Evolutionary conservation across 1,140 invertebrate species (phyloP), one percentile per base, ranked within the genome.

Genomic region (Rhagoletis pomonella): DNA sequence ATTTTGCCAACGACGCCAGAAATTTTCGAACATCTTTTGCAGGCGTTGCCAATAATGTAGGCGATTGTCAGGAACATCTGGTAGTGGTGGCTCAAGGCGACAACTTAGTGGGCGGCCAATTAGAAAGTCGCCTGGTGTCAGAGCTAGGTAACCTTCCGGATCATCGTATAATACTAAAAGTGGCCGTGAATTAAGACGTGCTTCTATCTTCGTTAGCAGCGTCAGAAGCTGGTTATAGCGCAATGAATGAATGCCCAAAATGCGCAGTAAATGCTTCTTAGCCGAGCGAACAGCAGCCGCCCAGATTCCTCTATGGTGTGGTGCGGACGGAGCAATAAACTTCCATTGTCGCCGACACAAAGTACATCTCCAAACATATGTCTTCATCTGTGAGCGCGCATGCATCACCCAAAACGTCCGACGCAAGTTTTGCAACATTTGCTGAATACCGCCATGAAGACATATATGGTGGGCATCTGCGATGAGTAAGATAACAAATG

Each of bases 1-100:
- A 3, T 42, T 44, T 9, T 87, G 65, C 90, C 29, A 29, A 29
- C 29, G 29, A 29, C 29, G 29, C 29, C 29, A 29, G 29, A 29
- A 29, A 29, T 29, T 29, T 29, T 29, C 29, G 29, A 29, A 29
- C 29, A 29, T 29, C 29, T 29, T 29, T 29, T 29, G 29, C 29
- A 29, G 29, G 29, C 29, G 29, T 29, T 29, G 29, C 29, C 29
- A 29, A 29, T 29, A 29, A 29, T 29, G 29, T 29, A 29, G 29
- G 29, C 29, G 29, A 29, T 29, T 29, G 29, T 29, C 29, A 29
- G 29, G 29, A 29, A 29, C 29, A 29, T 29, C 29, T 29, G 29
- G 29, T 29, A 29, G 29, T 29, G 29, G 29, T 29, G 29, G 29
- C 29, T 29, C 29, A 29, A 29, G 29, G 29, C 29, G 29, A 29